Percentiles rank a stretch among this genome's conserved stretches.
Evolutionary conservation across 2,113 vertebrate genomes (phyloP).

Genomic region (Erythrocercus mccallii): DNA sequence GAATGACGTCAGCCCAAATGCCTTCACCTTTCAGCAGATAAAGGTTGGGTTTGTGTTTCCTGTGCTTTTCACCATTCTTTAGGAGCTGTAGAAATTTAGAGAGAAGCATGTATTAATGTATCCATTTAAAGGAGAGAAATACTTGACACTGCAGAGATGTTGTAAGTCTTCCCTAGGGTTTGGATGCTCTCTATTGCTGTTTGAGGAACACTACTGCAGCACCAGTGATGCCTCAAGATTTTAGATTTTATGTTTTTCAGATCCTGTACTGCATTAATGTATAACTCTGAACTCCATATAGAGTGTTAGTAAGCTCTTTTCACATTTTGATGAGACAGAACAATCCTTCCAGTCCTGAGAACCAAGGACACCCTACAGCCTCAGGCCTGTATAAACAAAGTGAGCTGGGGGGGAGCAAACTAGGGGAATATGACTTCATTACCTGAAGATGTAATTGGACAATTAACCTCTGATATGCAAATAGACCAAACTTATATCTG

Average conservation of each 20-base stretch:
- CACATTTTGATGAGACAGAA: background rate
- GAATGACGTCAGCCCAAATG: background rate
- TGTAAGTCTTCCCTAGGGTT: background rate
- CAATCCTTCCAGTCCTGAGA: background rate
- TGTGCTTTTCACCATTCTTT: background rate
- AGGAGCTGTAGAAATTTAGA: background rate
- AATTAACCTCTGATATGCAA: background rate
- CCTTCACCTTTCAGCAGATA: background rate
- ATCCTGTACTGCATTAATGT: background rate
- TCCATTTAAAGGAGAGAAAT: background rate
- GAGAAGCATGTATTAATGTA: background rate
- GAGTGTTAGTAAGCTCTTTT: background rate
- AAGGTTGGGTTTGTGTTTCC: background rate
- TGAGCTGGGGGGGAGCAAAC: too few species aligned
- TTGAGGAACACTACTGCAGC: background rate
- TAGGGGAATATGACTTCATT: background rate
- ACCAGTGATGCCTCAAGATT: background rate
- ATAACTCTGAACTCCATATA: background rate
- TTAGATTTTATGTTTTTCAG: background rate
- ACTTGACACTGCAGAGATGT: background rate
- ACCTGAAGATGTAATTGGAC: background rate
- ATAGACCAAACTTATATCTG: background rate
- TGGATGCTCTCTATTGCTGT: background rate
- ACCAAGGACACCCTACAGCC: background rate
- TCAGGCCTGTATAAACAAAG: background rate